Conservation (phyloP, 1,140 invertebrate genomes). For the Belonocnema kinseyi region DNA sequence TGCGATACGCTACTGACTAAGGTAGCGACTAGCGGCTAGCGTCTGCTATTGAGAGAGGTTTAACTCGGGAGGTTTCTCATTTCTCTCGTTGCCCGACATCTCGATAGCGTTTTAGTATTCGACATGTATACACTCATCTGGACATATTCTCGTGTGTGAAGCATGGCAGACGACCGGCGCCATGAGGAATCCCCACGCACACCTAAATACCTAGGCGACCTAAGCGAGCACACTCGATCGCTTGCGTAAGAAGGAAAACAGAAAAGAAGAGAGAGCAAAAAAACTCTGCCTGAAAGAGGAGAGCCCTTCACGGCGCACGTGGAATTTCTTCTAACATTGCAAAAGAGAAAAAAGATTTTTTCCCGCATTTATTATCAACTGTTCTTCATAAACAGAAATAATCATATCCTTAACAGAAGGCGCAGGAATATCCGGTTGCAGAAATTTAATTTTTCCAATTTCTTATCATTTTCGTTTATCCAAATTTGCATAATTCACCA, state of each 20-base stretch:
- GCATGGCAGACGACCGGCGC: constrained; percentile 66
- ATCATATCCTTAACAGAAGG: too few relatives aligned
- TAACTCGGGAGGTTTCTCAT: constrained; percentile 21
- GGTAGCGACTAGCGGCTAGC: neutral
- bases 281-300: too few relatives aligned
- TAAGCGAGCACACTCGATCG: constrained; percentile 42
- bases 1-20: constrained; percentile 1
- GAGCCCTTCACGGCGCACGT: too few relatives aligned
- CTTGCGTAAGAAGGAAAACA: constrained; percentile 58
- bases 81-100: constrained; percentile 10
- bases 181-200: constrained; percentile 68
- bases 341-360: too few relatives aligned
- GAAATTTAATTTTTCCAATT: too few relatives aligned
- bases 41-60: constrained; percentile 12
- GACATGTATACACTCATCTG: neutral
- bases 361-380: too few relatives aligned
- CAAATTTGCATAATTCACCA: too few relatives aligned
- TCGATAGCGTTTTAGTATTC: neutral
- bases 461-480: too few relatives aligned
- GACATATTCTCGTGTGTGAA: constrained; percentile 37
- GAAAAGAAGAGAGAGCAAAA: neutral
- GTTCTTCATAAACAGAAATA: too few relatives aligned
- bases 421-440: too few relatives aligned
- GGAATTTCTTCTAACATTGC: too few relatives aligned
- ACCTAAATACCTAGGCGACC: constrained; percentile 60